A percentile compares a stretch with the other conserved stretches of the same genome.
Evolutionary conservation across 2,888 invertebrate species (phyloP).

Genomic region (Pyrocoelia pectoralis): DNA sequence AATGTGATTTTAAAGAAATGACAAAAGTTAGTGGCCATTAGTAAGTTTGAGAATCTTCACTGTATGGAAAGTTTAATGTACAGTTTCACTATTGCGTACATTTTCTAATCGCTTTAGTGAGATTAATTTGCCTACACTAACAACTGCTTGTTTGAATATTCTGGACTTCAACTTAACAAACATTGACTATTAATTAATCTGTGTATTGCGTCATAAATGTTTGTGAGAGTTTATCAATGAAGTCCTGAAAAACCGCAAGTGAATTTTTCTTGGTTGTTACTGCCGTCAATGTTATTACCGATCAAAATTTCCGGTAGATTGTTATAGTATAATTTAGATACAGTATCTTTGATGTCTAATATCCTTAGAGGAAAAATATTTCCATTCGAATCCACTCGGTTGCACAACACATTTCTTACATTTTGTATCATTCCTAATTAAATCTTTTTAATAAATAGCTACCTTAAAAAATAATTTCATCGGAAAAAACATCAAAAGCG

Average conservation of each 20-base stretch:
- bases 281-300: not conserved
- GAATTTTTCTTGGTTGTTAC: not conserved
- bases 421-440: not conserved
- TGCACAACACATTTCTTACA: not conserved
- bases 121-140: slow-evolving; percentile 9
- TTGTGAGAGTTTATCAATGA: not conserved
- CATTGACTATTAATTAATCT: slow-evolving; percentile 9
- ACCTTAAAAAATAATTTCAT: not conserved
- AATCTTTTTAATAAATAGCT: not conserved
- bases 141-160: slow-evolving; percentile 8
- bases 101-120: slow-evolving; percentile 11
- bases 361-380: not conserved
- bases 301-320: not conserved
- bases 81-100: slow-evolving; percentile 5
- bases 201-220: slow-evolving; percentile 1
- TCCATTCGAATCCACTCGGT: not conserved
- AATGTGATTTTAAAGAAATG: not conserved
- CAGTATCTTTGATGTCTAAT: not conserved
- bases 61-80: slow-evolving; percentile 7
- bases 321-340: not conserved
- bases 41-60: not conserved
- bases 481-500: not conserved
- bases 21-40: slow-evolving; percentile 4
- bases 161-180: slow-evolving; percentile 10
- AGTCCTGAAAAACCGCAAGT: not conserved